Conservation (phyloP, 2,888 invertebrate species). For the Crossocerus cetratus region DNA sequence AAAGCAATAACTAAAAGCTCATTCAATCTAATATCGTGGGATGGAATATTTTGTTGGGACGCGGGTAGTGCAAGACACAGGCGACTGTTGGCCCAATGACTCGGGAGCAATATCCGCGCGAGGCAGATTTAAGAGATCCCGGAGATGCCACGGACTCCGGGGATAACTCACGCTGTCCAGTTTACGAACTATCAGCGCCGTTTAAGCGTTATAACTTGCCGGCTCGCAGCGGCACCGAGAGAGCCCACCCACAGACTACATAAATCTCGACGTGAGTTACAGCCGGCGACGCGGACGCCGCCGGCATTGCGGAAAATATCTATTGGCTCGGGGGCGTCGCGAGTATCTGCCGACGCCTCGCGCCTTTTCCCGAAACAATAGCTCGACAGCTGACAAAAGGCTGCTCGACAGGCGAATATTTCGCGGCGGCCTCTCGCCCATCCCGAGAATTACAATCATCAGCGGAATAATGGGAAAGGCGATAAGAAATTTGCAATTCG, state of each 20-base stretch:
- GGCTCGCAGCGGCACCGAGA: too few species aligned
- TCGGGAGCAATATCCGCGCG: constrained; percentile 17
- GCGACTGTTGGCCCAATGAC: constrained; percentile 12
- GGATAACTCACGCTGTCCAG: constrained; percentile 31
- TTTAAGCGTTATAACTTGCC: constrained; percentile 45
- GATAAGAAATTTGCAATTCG: too few species aligned
- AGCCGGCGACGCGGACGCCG: not conserved
- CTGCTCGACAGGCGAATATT: too few species aligned
- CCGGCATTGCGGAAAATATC: constrained; percentile 10
- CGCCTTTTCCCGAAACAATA: not conserved
- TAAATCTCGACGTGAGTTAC: constrained; percentile 47
- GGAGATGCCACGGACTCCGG: constrained; percentile 28
- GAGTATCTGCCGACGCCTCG: constrained; percentile 20
- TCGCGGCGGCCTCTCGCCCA: too few species aligned
- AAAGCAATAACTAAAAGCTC: constrained; percentile 30
- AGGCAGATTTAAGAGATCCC: constrained; percentile 36
- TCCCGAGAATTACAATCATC: too few species aligned
- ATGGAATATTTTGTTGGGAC: too few species aligned
- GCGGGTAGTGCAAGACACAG: not conserved
- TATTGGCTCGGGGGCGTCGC: constrained; percentile 3
- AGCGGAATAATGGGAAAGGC: too few species aligned
- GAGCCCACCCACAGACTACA: constrained; percentile 33
- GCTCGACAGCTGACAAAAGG: too few species aligned
- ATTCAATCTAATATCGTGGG: too few species aligned
- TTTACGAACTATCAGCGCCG: constrained; percentile 41